phyloP scores from a whole-genome alignment of 2,797 vertebrate genomes.

The Onychomys leucogaster region DNA sequence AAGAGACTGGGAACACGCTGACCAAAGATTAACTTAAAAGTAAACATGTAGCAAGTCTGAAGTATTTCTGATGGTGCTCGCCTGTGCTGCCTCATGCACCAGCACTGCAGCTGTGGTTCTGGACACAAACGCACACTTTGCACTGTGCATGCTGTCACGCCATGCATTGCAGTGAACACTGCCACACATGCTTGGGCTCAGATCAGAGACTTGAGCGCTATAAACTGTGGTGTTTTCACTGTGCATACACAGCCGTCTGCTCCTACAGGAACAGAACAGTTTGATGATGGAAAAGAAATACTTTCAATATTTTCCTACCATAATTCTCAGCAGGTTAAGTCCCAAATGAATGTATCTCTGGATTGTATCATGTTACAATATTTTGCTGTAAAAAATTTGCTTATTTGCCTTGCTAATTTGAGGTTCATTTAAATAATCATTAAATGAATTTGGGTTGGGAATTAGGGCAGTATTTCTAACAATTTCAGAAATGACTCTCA shows the following conservation, averaged over 20 bases:
- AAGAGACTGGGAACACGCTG: background rate
- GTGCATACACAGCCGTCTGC: background rate
- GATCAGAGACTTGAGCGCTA: background rate
- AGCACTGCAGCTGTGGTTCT: background rate
- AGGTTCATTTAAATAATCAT: background rate
- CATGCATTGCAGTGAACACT: background rate
- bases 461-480: background rate
- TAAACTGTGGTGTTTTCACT: background rate
- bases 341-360: background rate
- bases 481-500: background rate
- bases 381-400: background rate
- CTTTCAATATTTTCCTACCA: background rate
- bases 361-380: background rate
- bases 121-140: no score
- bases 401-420: background rate
- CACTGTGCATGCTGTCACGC: background rate
- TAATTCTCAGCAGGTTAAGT: background rate
- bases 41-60: background rate
- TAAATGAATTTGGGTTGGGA: background rate
- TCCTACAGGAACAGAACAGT: background rate
- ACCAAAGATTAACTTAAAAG: no score
- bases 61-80: background rate
- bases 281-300: background rate
- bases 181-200: background rate
- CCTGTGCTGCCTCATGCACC: background rate